Evolutionary conservation across 1,140 invertebrate species (phyloP).

Genomic region (Aphis craccivora): DNA sequence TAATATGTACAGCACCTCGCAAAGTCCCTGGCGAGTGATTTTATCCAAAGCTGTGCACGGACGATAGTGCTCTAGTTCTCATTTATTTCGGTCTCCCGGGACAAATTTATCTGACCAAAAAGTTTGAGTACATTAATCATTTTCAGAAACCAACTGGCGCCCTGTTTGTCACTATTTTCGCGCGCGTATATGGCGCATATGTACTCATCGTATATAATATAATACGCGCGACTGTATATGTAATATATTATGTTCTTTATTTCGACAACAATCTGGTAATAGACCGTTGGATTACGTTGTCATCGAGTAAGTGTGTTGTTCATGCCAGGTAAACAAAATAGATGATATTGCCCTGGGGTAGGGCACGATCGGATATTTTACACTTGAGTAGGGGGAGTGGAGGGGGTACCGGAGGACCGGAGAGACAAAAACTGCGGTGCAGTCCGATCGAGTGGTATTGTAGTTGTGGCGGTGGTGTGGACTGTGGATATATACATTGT

Average conservation of each 20-base stretch:
- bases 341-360: not conserved
- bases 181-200: not conserved
- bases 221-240: too few species aligned
- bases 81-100: not conserved
- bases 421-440: not conserved
- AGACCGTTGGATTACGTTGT: not conserved
- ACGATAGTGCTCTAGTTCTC: not conserved
- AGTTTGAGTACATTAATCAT: slow-evolving; percentile 9
- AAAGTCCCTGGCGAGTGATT: not conserved
- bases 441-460: not conserved
- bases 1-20: not conserved
- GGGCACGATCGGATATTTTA: not conserved
- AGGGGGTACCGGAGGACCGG: too few species aligned
- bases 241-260: not conserved
- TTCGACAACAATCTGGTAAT: not conserved
- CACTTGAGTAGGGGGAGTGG: too few species aligned
- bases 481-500: not conserved
- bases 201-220: too few species aligned
- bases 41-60: not conserved
- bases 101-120: slow-evolving; percentile 15
- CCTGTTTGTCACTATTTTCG: not conserved
- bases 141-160: not conserved
- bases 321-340: not conserved
- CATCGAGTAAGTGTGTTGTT: not conserved
- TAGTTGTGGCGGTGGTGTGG: not conserved